phyloP scores from a whole-genome alignment of 2,888 invertebrate genomes.

The Yponomeuta plumbellus region DNA sequence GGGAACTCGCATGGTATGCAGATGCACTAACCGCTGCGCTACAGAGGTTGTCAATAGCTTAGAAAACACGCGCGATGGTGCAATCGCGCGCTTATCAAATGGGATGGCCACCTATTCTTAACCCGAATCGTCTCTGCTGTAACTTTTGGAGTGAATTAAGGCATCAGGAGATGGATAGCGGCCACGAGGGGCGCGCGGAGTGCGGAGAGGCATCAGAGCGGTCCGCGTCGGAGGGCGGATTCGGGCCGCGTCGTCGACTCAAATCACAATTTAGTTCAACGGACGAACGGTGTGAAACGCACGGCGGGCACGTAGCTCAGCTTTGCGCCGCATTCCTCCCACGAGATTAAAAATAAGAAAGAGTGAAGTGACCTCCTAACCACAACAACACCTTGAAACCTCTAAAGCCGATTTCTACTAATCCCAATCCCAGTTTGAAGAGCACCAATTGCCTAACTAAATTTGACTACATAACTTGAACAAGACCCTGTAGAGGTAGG shows the following conservation, averaged over 20 bases:
- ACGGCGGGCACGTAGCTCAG: constrained; percentile 4
- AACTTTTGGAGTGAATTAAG: neutral
- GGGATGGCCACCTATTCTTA: too few relatives aligned
- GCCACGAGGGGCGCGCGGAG: constrained; percentile 29
- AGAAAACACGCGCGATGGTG: too few relatives aligned
- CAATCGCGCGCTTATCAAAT: too few relatives aligned
- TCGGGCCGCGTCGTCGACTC: constrained; percentile 43
- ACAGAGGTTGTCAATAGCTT: too few relatives aligned
- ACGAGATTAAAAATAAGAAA: constrained; percentile 36
- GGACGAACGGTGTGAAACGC: constrained; percentile 43
- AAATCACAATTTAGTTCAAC: constrained; percentile 62
- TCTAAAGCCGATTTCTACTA: neutral
- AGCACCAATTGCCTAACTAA: neutral
- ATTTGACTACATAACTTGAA: neutral
- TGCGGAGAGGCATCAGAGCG: constrained; percentile 39
- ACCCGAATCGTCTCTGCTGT: too few relatives aligned
- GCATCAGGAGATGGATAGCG: constrained; percentile 24
- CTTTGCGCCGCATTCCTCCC: constrained; percentile 32
- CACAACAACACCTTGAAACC: neutral
- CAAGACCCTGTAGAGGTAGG: too few relatives aligned
- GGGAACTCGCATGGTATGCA: too few relatives aligned
- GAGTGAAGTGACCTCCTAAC: constrained; percentile 35
- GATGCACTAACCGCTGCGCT: too few relatives aligned
- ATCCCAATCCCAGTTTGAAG: neutral
- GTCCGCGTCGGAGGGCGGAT: constrained; percentile 42